Conservation (phyloP, 2,113 vertebrate species). For the Engraulis encrasicolus region DNA sequence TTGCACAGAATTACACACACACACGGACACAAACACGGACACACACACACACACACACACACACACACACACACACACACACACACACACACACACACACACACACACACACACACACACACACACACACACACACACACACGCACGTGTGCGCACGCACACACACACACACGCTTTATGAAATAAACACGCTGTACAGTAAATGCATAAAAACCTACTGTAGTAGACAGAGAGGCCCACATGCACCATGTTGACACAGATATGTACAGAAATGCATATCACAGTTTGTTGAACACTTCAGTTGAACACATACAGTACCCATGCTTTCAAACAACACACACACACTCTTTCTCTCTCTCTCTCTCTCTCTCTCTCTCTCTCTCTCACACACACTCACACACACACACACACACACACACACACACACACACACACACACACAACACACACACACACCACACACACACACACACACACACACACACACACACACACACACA, state of each 20-base stretch:
- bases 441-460: not conserved
- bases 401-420: conserved; percentile 15
- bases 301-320: not conserved
- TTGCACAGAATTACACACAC: not conserved
- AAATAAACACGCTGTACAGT: too few relatives aligned
- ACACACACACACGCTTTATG: not conserved
- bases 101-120: not conserved
- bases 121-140: not conserved
- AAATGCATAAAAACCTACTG: too few relatives aligned
- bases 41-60: not conserved
- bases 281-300: not conserved
- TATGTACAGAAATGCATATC: not conserved
- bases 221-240: not conserved
- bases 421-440: conserved; percentile 9
- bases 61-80: not conserved
- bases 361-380: conserved; percentile 1
- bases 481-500: too few relatives aligned
- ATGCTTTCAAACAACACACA: not conserved
- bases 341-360: conserved; percentile 13
- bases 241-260: not conserved
- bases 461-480: too few relatives aligned
- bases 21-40: not conserved
- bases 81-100: not conserved
- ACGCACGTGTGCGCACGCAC: not conserved
- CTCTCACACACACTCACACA: not conserved